Evolutionary conservation across 2,888 invertebrate genomes (phyloP), one percentile per base, ranked within the genome.

Genomic region (Baronia brevicornis): DNA sequence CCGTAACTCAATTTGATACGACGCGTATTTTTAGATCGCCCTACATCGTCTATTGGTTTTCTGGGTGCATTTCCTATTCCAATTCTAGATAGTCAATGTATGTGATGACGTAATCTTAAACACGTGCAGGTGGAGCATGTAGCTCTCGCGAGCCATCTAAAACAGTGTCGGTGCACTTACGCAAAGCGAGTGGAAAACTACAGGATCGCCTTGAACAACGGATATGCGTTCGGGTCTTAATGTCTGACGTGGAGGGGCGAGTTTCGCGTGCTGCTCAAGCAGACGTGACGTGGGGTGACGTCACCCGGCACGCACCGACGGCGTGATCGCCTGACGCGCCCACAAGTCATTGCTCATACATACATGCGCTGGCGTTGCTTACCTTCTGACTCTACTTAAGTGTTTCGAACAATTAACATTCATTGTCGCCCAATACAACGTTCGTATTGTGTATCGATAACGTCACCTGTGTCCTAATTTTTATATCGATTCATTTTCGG

Each of bases 261-360:
- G 31, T 43, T 29, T 59, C 12, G 52, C 34, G 13, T 43, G 44
- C 8, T 17, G 28, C 42, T 41, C 58, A 56, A 61, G 62, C 57
- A 55, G 54, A 56, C 52, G 46, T 78, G 78, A 78, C 79, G 78
- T 53, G 56, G 17, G 48, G 13, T 73, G 72, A 77, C 78, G 78
- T 75, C 70, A 70, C 19, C 26, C 36, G 37, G 38, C 77, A 78
- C 70, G 75, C 68, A 18, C 33, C 26, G 43, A 26, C 36, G 38
- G 68, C 75, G 67, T 77, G 77, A 33, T 50, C 47, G 46, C 41
- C 56, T 59, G 73, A 63, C 73, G 71, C 68, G 70, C 73, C 75
- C 71, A 69, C 69, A n/a, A 49, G 45, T 44, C 45, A 42, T 46
- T 44, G 22, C 26, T 41, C 44, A 42, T 45, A 44, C 41, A 42